Conservation (phyloP, 2,888 invertebrate genomes). For the Coenonympha glycerion region DNA sequence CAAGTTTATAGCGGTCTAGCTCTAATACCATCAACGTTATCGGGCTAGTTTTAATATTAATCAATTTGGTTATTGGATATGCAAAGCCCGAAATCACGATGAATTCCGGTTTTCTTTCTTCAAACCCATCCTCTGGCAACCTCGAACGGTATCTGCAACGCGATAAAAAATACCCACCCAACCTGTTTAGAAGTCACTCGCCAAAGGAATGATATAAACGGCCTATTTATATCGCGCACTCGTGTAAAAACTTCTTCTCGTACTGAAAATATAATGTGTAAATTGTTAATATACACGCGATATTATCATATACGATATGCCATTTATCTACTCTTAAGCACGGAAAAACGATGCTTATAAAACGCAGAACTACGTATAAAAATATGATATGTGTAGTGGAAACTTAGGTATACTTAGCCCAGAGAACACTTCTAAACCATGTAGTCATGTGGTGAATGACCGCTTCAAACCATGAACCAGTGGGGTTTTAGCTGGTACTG, state of each 20-base stretch:
- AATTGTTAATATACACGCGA: neutral
- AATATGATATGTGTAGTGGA: no score
- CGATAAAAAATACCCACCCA: constrained; percentile 10
- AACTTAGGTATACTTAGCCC: no score
- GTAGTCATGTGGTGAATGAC: no score
- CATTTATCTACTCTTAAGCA: no score
- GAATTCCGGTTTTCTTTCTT: constrained; percentile 1
- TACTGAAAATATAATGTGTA: constrained; percentile 1
- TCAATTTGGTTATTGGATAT: neutral
- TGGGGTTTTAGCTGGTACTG: no score
- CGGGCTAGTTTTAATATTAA: neutral
- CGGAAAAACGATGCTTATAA: no score
- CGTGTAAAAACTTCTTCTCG: neutral
- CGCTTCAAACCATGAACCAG: no score
- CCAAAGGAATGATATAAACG: constrained; percentile 6
- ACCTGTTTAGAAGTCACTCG: constrained; percentile 10
- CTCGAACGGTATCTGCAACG: constrained; percentile 8
- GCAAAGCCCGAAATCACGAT: neutral
- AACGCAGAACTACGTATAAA: no score
- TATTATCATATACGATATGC: no score
- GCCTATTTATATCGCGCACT: constrained; percentile 1
- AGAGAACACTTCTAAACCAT: no score
- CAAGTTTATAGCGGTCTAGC: no score
- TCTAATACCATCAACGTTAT: no score
- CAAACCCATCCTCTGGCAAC: neutral